Base-by-base conservation (phyloP, 2,797 vertebrate genomes). In the Sphaeramia orbicularis region DNA sequence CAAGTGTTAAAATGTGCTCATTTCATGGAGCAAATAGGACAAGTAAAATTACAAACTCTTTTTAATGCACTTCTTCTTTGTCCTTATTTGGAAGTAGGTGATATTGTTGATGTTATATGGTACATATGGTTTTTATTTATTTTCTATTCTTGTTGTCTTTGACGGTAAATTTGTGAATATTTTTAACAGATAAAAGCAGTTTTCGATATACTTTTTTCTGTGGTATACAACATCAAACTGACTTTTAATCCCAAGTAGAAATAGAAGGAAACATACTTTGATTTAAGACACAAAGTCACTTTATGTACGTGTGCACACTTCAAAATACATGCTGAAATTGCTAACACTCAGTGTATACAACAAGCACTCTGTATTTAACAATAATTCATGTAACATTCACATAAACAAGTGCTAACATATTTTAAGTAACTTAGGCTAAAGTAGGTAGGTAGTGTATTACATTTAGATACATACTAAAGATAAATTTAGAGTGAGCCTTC, bases 401-500 rank as follows among this genome's bases (percentile, higher is more conserved):
- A 48, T 50, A 24, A 47, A 63, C 37, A 4, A 50, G 45, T 58
- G 48, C 53, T 53, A 47, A 73, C 51, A 61, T 49, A 30, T 62
- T 60, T 38, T 45, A 6, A 57, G 65, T 18, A 44, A 53, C 18
- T 55, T 27, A 58, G 55, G 70, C 67, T 76, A 58, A 41, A 68
- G 43, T 66, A 79, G 84, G 74, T 71, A 92, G 69, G 61, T 86
- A 18, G 68, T 81, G 74, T 81, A 62, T 63, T 71, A 80, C 84
- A 85, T 86, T 79, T 56, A 79, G 49, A 76, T 47, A n/a, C n/a
- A n/a, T n/a, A n/a, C n/a, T n/a, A n/a, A n/a, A n/a, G n/a, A n/a
- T n/a, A n/a, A n/a, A n/a, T n/a, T n/a, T n/a, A 81, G 5, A 35
- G 18, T 47, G 14, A 83, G 83, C 93, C 95, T 96, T 96, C 93